Base-by-base conservation (phyloP, 2,888 invertebrate species). In the Anaspis maculata region DNA sequence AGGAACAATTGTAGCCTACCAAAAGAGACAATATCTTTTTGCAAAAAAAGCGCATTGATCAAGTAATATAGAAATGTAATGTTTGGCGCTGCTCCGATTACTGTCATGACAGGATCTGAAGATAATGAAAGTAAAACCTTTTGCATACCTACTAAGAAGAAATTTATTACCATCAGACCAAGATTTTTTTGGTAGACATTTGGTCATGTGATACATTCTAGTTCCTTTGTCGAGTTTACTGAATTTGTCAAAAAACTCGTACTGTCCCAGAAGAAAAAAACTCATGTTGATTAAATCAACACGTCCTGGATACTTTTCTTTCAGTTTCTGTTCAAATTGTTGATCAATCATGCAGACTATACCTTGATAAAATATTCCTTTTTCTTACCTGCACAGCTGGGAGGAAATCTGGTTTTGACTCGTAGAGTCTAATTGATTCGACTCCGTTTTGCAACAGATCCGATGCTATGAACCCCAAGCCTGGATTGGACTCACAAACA, bases 401-500 rank as follows among this genome's bases (percentile, higher is more conserved):
- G 33, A 67, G 51, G 56, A 79, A 79, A 12, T 69, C 56, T 12
- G 56, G 54, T 33, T 70, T 64, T 4, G 61, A 51, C 62, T 85
- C 85, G 52, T 74, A 76, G 35, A 82, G 51, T 37, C 76, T 62
- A 9, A 84, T 62, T 26, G 64, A 58, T 5, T 68, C 64, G 14
- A 73, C 60, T 11, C 68, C 69, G 45, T 44, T 42, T 4, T 70
- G 53, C 3, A 83, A 57, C 16, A 85, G 54, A 45, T 77, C 68
- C 43, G 68, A 58, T 2, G 79, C 77, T 28, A 84, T 58, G 12
- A 76, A 59, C 0, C 84, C 82, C 24, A 76, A 62, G 0, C 84
- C 84, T 1, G 84, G 78, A 63, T 79, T 80, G 0, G 79, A 67
- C 66, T 85, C 84, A n/a, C 78, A 61, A 10, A 79, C 53, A 2